phyloP scores from a whole-genome alignment of 2,888 invertebrate species.

The Stenichneumon culpator region DNA sequence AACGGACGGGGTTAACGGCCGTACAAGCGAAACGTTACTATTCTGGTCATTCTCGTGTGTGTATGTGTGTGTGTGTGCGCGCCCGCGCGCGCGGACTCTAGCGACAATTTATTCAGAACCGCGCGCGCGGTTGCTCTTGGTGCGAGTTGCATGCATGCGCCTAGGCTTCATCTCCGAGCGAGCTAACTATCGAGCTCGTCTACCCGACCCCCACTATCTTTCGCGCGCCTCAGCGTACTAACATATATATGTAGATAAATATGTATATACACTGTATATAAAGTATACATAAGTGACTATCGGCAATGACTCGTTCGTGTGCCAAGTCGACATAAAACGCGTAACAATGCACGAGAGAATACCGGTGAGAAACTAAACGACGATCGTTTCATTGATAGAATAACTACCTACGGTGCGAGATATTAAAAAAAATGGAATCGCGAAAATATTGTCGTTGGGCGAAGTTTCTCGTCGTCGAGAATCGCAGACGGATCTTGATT shows the following conservation, averaged over 20 bases:
- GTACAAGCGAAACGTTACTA: constrained; percentile 67
- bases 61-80: constrained; percentile 1
- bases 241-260: constrained; percentile 3
- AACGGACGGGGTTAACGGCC: constrained; percentile 70
- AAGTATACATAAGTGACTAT: not conserved
- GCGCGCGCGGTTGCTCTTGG: constrained; percentile 54
- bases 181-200: constrained; percentile 48
- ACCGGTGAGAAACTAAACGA: not conserved
- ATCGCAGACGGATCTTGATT: too few relatives aligned
- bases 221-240: constrained; percentile 4
- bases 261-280: not conserved
- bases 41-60: constrained; percentile 67
- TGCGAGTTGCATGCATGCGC: constrained; percentile 35
- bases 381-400: not conserved
- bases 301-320: constrained; percentile 35
- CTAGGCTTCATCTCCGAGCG: constrained; percentile 22
- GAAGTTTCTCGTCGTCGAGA: too few relatives aligned
- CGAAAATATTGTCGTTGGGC: too few relatives aligned
- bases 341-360: not conserved
- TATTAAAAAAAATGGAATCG: not conserved
- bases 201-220: constrained; percentile 39
- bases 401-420: not conserved
- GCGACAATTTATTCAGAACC: constrained; percentile 71
- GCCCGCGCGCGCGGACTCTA: constrained; percentile 45
- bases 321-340: constrained; percentile 10